Evolutionary conservation across 2,888 invertebrate species (phyloP).

Genomic region (Resseliella maxima): DNA sequence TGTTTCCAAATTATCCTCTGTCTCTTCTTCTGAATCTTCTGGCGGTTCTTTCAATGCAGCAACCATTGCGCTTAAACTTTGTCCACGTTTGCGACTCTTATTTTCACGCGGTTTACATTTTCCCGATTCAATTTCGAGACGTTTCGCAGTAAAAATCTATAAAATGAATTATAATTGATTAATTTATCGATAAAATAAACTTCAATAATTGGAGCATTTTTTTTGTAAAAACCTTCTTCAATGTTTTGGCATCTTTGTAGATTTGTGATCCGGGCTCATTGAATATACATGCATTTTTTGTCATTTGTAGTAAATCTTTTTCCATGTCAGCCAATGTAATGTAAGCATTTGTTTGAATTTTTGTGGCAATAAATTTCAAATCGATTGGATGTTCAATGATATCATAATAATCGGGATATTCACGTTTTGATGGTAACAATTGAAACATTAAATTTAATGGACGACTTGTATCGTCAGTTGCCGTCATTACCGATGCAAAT

Average conservation of each 20-base stretch:
- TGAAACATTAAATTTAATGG: constrained; percentile 88
- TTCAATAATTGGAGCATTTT: no score
- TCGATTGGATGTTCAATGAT: constrained; percentile 96
- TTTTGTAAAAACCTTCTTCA: no score
- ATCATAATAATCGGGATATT: constrained; percentile 95
- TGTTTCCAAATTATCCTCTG: constrained; percentile 71
- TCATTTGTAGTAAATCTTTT: constrained; percentile 89
- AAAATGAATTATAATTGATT: constrained; percentile 58
- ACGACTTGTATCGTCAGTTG: constrained; percentile 83
- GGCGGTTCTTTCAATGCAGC: constrained; percentile 71
- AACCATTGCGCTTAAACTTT: constrained; percentile 67
- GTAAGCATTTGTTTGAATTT: constrained; percentile 89
- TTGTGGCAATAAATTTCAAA: constrained; percentile 89
- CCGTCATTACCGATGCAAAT: constrained; percentile 87
- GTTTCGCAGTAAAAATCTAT: constrained; percentile 75
- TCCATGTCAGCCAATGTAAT: constrained; percentile 83
- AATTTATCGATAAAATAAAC: no score
- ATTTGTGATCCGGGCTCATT: constrained; percentile 97
- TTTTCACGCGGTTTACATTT: constrained; percentile 72
- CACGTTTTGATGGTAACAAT: constrained; percentile 89
- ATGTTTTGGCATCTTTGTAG: constrained; percentile 91
- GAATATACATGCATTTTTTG: constrained; percentile 93
- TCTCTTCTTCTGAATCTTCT: constrained; percentile 75
- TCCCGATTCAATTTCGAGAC: constrained; percentile 79
- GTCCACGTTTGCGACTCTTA: constrained; percentile 71